These are phyloP conservation scores for Gila orcuttii DNA, from an alignment of 2,113 vertebrate species.

Conservation along the genomic window DNA sequence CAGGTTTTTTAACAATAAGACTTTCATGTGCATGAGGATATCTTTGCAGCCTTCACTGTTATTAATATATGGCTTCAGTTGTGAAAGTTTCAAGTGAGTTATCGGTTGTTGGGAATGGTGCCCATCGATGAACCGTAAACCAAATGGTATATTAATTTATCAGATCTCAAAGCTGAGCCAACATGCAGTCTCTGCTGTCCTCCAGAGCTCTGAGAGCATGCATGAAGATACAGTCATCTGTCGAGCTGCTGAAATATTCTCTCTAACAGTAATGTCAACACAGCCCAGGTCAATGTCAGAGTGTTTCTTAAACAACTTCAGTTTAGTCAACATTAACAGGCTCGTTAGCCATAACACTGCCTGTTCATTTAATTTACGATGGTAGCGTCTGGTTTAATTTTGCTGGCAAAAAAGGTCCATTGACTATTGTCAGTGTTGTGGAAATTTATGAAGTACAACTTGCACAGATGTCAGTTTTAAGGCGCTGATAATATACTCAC, in stretches of 20 bases:
- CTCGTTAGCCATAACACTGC: constrained; percentile 51
- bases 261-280: constrained; percentile 64
- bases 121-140: constrained; percentile 26
- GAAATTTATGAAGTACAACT: not conserved
- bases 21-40: not conserved
- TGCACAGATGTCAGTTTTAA: not conserved
- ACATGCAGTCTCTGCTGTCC: not conserved
- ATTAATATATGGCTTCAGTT: constrained; percentile 10
- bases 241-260: constrained; percentile 57
- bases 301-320: constrained; percentile 51
- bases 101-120: not conserved
- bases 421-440: not conserved
- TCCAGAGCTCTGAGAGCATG: constrained; percentile 29
- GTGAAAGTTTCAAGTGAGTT: constrained; percentile 3
- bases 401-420: not conserved
- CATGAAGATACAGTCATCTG: not conserved
- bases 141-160: constrained; percentile 19
- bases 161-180: not conserved
- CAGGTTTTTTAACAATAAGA: not conserved
- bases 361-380: constrained; percentile 37
- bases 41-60: not conserved
- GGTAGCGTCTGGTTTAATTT: not conserved
- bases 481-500: too few species aligned
- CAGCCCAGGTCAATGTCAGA: constrained; percentile 44
- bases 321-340: constrained; percentile 44